A percentile compares a stretch with the other conserved stretches of the same genome.
These are phyloP conservation scores for Perithous albicinctus DNA, from an alignment of 2,888 invertebrate species.

Conservation along the genomic window DNA sequence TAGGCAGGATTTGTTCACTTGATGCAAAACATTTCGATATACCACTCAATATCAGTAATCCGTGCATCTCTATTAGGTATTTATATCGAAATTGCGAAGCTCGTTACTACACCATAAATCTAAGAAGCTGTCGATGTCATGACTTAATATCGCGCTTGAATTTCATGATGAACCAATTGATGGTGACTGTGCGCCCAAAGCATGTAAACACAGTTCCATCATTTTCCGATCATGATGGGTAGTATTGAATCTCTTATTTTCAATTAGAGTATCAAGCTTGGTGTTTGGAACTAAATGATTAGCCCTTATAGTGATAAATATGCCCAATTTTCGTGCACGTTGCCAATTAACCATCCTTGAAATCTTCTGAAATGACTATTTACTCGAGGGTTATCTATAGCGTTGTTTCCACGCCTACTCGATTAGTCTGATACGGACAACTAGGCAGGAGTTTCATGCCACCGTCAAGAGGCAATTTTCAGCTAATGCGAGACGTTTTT, in stretches of 20 bases:
- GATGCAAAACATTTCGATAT: too few species aligned
- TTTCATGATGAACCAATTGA: not conserved
- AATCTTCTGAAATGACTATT: not conserved
- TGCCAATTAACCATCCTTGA: not conserved
- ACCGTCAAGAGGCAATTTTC: not conserved
- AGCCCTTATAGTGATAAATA: not conserved
- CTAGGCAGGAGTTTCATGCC: not conserved
- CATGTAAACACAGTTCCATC: slow-evolving; percentile 9
- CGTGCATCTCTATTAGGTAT: not conserved
- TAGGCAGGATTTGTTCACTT: too few species aligned
- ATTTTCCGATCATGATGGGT: not conserved
- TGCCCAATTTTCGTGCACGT: not conserved
- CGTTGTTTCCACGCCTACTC: not conserved
- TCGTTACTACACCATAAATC: not conserved
- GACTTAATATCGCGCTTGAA: not conserved
- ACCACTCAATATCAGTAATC: not conserved
- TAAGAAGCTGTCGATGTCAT: not conserved
- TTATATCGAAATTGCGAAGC: not conserved
- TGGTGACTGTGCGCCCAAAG: slow-evolving; percentile 6
- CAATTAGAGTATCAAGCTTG: not conserved
- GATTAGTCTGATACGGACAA: not conserved
- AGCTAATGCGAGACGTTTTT: not conserved
- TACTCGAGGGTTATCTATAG: not conserved
- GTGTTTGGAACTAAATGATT: not conserved
- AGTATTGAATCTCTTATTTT: not conserved